Base-by-base conservation (phyloP, 2,797 vertebrate genomes). In the Amblyraja radiata region DNA sequence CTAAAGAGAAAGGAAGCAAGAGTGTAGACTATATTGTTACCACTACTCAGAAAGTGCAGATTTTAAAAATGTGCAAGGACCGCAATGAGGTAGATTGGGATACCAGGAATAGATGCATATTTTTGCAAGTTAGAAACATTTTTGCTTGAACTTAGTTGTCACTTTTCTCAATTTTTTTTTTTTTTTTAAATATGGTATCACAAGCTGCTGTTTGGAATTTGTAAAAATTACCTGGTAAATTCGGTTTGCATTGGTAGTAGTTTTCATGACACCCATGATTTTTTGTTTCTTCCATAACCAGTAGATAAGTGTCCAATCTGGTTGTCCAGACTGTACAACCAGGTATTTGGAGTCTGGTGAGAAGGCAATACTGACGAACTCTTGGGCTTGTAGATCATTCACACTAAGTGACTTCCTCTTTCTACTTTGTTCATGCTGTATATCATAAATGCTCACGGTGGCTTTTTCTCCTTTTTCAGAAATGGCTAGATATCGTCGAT, bases 281-380 rank as follows among this genome's bases (percentile, higher is more conserved):
- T 96, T 97, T 94, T 97, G 97, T 95, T 98, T 98, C 94, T 99
- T 97, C 99, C 98, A 99, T 83, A 98, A 95, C 98, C 98, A 99
- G 93, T 96, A 96, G 93, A 97, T 93, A 81, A 99, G 96, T 74
- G 93, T 96, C 94, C 97, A 98, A 13, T 98, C 97, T 0, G 98
- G 98, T 1, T 95, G 96, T 0, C 96, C 97, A 0, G 97, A 95
- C 94, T 97, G 98, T 21, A 97, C 96, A 46, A 97, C 96, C 65
- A 99, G 95, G 94, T 97, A 97, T 94, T 97, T 98, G 73, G 98
- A 97, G 94, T 99, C 97, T 0, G 97, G 97, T 54, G 99, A 99
- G 95, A 99, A 99, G 65, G 97, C 98, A 95, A 99, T 93, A 94
- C 96, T 96, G 58, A 97, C 94, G 54, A 97, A 97, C 94, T 96